Evolutionary conservation across 2,888 invertebrate species (phyloP).

Genomic region (Drosophila subquinaria): DNA sequence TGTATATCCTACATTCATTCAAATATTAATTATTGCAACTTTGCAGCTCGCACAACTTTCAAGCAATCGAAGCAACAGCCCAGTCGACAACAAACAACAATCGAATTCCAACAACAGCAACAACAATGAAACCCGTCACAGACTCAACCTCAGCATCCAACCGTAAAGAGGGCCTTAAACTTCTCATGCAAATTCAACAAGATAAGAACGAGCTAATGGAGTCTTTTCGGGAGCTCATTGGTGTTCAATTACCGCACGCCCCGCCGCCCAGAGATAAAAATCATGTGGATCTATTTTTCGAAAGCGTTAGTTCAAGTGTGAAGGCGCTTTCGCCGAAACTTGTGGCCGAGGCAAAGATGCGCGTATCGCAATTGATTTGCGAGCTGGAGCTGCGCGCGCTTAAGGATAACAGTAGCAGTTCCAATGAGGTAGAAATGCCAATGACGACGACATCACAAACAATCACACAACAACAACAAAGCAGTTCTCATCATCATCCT

Average conservation of each 20-base stretch:
- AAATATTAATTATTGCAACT: background rate
- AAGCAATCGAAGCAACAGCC: slow-evolving; percentile 11
- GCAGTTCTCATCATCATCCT: slow-evolving; percentile 11
- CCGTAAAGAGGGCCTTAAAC: slow-evolving; percentile 49
- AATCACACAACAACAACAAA: slow-evolving; percentile 18
- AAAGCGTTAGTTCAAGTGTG: slow-evolving; percentile 75
- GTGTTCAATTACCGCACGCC: slow-evolving; percentile 52
- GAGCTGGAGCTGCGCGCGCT: slow-evolving; percentile 70
- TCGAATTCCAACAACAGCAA: background rate
- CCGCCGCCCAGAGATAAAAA: slow-evolving; percentile 70
- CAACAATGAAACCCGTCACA: slow-evolving; percentile 7
- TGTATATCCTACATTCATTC: background rate
- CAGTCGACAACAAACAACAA: slow-evolving; percentile 5
- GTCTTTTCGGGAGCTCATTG: slow-evolving; percentile 83
- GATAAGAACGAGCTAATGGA: slow-evolving; percentile 83
- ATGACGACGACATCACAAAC: background rate
- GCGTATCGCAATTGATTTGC: slow-evolving; percentile 73
- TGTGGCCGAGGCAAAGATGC: slow-evolving; percentile 75
- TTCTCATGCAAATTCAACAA: slow-evolving; percentile 57
- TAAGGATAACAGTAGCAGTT: slow-evolving; percentile 40
- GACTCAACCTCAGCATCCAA: background rate
- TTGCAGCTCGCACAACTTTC: slow-evolving; percentile 30
- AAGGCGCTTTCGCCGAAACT: slow-evolving; percentile 73
- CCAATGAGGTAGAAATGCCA: slow-evolving; percentile 30
- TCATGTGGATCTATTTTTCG: slow-evolving; percentile 77